These are phyloP conservation scores for Nothoprocta pentlandii DNA, from an alignment of 2,113 vertebrate genomes.

Conservation along the genomic window DNA sequence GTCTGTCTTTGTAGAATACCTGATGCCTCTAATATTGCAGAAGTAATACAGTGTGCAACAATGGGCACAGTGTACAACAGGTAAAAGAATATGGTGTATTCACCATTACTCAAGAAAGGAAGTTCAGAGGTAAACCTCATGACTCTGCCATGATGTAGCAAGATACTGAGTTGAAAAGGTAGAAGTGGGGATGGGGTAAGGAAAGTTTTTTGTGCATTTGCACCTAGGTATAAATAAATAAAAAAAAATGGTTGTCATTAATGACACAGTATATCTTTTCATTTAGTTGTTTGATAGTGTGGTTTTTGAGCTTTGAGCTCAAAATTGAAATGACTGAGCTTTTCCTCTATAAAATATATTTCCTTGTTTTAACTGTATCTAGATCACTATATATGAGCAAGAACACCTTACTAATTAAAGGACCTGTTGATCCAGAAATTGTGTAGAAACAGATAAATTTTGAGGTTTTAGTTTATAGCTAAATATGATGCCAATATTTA, in stretches of 20 bases:
- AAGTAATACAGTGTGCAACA: not conserved
- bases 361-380: not conserved
- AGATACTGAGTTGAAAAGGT: not conserved
- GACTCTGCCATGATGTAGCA: rapidly evolving
- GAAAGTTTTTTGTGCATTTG: not conserved
- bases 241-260: not conserved
- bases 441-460: not conserved
- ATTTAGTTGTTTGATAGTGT: not conserved
- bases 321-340: not conserved
- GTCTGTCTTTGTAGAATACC: not conserved
- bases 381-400: not conserved
- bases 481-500: not conserved
- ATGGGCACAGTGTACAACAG: not conserved
- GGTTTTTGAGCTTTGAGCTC: not conserved
- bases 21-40: not conserved
- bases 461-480: not conserved
- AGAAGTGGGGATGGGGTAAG: not conserved
- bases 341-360: not conserved
- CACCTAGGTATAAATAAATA: not conserved
- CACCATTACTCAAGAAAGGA: not conserved
- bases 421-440: not conserved
- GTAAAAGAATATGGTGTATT: not conserved
- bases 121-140: not conserved
- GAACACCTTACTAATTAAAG: not conserved
- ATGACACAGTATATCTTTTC: not conserved